These are phyloP conservation scores for Cheiracanthium punctorium DNA, from an alignment of 2,888 invertebrate species.

Conservation along the genomic window DNA sequence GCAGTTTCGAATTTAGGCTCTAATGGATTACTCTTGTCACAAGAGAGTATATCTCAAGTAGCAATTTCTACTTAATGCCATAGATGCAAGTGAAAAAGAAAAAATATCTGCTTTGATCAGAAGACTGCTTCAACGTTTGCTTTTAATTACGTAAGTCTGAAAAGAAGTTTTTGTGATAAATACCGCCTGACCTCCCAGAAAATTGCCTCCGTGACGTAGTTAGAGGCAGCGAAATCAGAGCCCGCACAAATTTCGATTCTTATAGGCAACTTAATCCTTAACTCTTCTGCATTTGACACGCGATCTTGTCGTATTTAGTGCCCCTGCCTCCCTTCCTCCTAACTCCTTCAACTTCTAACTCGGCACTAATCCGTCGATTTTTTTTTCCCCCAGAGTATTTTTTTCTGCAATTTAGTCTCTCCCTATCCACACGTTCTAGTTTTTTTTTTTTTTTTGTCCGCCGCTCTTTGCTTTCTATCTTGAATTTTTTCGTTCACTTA, in stretches of 20 bases:
- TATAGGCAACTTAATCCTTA: conserved; percentile 33
- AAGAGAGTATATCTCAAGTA: conserved; percentile 15
- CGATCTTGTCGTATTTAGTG: conserved; percentile 4
- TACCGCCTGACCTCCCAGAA: conserved; percentile 46
- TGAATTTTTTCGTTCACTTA: conserved; percentile 27
- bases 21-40: conserved; percentile 37
- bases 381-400: not conserved
- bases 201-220: conserved; percentile 37
- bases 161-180: conserved; percentile 44
- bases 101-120: not conserved
- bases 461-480: conserved; percentile 1
- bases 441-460: conserved; percentile 22
- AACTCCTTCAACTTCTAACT: conserved; percentile 22
- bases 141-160: conserved; percentile 49
- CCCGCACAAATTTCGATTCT: conserved; percentile 19
- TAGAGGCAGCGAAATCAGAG: conserved; percentile 11
- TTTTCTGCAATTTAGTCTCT: conserved; percentile 26
- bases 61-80: too few species aligned
- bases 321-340: too few species aligned
- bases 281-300: conserved; percentile 40
- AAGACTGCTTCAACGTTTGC: conserved; percentile 7
- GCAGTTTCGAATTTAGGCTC: not conserved
- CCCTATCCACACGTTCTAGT: conserved; percentile 23
- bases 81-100: too few species aligned
- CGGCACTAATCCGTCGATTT: conserved; percentile 29